A percentile compares a stretch with the other conserved stretches of the same genome.
These are phyloP conservation scores for Arrhamphus sclerolepis DNA, from an alignment of 2,797 vertebrate species.

Conservation along the genomic window DNA sequence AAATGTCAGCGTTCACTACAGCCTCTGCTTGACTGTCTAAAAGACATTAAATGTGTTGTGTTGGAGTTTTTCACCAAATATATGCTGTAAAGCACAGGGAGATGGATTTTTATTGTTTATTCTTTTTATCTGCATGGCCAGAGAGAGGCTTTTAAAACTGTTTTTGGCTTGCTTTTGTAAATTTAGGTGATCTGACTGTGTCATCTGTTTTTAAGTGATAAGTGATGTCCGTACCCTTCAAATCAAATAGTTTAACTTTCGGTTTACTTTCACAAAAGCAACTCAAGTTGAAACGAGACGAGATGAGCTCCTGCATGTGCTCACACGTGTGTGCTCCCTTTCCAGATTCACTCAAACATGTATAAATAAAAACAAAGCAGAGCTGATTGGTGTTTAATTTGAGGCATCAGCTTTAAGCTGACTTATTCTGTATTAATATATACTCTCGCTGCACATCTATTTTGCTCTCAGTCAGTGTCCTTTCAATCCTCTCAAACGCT, in stretches of 20 bases:
- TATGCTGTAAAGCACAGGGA: too few relatives aligned
- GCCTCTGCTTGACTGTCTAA: too few relatives aligned
- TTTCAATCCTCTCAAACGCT: conserved; percentile 4
- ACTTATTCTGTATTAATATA: conserved; percentile 39
- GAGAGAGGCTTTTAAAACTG: too few relatives aligned
- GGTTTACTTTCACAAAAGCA: conserved; percentile 9
- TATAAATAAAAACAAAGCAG: conserved; percentile 32
- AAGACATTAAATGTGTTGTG: too few relatives aligned
- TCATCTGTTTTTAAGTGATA: background rate
- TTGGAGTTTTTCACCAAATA: too few relatives aligned
- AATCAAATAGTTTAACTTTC: conserved; percentile 1
- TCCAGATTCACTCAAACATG: conserved; percentile 20
- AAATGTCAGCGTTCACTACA: too few relatives aligned
- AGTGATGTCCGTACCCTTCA: background rate
- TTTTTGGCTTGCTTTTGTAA: background rate
- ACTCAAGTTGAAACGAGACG: background rate
- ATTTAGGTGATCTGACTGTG: background rate
- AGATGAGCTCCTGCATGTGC: background rate
- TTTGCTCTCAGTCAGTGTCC: conserved; percentile 10
- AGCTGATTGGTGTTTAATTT: conserved; percentile 43
- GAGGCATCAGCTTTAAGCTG: conserved; percentile 25
- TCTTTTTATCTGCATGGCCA: too few relatives aligned
- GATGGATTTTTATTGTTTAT: too few relatives aligned
- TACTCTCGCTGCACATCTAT: conserved; percentile 25
- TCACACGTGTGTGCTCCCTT: conserved; percentile 7